phyloP scores from a whole-genome alignment of 2,797 vertebrate species.

The Pantherophis alleghaniensis region DNA sequence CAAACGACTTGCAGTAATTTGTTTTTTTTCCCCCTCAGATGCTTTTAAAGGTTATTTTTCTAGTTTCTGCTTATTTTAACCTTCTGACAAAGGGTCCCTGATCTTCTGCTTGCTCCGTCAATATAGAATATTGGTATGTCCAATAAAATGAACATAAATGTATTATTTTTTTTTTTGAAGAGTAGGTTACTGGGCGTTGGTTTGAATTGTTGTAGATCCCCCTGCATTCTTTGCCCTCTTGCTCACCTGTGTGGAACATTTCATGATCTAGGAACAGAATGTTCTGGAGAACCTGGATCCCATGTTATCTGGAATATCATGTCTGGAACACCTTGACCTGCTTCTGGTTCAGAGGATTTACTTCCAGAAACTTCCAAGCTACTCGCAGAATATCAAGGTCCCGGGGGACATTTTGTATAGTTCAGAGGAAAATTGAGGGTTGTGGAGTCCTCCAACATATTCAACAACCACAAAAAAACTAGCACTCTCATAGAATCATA shows the following conservation, averaged over 20 bases:
- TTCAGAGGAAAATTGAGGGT: background rate
- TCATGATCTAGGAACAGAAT: background rate
- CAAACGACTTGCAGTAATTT: slow-evolving; percentile 35
- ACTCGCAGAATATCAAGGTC: background rate
- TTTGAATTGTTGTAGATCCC: background rate
- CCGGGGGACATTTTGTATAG: background rate
- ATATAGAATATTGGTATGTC: background rate
- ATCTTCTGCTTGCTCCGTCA: background rate
- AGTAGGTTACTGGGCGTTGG: too few species aligned
- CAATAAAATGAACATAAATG: background rate
- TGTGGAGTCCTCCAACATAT: background rate
- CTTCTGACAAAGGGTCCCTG: background rate
- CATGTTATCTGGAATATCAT: background rate
- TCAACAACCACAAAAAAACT: background rate
- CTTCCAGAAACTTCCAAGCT: background rate
- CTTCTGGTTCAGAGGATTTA: background rate
- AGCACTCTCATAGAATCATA: too few species aligned
- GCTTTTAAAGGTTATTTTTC: slow-evolving; percentile 14
- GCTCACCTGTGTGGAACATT: background rate
- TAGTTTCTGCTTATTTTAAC: slow-evolving; percentile 16
- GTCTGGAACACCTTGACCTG: background rate
- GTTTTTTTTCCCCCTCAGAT: slow-evolving; percentile 16
- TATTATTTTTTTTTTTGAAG: background rate
- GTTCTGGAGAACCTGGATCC: background rate
- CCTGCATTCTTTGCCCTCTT: background rate